Conservation (phyloP, 2,888 invertebrate genomes). For the Zelleria hepariella region DNA sequence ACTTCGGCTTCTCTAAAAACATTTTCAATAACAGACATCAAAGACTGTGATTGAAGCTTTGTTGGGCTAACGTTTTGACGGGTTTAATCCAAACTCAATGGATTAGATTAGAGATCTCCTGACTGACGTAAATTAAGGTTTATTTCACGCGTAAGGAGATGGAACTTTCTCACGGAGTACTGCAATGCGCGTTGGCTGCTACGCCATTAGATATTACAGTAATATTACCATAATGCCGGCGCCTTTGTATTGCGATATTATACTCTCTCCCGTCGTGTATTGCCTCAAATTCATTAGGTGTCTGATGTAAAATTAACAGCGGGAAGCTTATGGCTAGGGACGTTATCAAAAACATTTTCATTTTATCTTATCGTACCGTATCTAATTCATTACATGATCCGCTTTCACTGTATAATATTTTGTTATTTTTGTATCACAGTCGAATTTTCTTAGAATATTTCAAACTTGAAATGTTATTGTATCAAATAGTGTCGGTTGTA, state of each 20-base stretch:
- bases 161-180: slow-evolving; percentile 14
- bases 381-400: too few species aligned
- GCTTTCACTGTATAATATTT: not conserved
- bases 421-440: not conserved
- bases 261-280: not conserved
- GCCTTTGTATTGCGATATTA: slow-evolving; percentile 2
- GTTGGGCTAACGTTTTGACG: not conserved
- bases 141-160: slow-evolving; percentile 9
- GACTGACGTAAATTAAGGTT: not conserved
- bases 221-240: slow-evolving; percentile 4
- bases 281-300: not conserved
- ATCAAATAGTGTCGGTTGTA: too few species aligned
- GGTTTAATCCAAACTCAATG: not conserved
- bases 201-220: slow-evolving; percentile 11
- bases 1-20: not conserved
- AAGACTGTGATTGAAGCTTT: not conserved
- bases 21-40: not conserved
- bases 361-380: too few species aligned
- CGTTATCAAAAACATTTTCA: too few species aligned
- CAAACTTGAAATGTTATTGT: not conserved
- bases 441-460: not conserved
- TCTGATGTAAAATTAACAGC: not conserved
- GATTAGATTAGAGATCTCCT: not conserved
- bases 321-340: too few species aligned
- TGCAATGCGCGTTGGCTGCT: slow-evolving; percentile 9